phyloP scores from a whole-genome alignment of 2,888 invertebrate species.

The Rhimphoctona megacephalus region DNA sequence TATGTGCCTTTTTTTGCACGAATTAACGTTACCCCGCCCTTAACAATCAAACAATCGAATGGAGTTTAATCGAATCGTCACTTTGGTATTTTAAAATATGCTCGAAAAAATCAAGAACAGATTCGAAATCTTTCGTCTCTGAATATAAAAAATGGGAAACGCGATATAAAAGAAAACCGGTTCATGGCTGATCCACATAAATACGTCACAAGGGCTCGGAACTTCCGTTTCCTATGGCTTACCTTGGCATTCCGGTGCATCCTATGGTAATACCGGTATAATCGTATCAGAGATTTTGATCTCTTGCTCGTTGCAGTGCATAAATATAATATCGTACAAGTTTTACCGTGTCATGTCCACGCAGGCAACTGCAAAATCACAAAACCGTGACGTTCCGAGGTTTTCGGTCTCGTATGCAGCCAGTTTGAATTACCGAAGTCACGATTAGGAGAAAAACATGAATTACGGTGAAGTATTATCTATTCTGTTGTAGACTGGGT shows the following conservation, averaged over 20 bases:
- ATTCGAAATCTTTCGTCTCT: constrained; percentile 6
- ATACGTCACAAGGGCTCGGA: constrained; percentile 68
- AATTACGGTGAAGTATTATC: constrained; percentile 7
- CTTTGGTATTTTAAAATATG: neutral
- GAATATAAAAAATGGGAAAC: neutral
- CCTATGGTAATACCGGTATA: constrained; percentile 55
- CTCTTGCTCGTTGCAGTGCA: constrained; percentile 61
- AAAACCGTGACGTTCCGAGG: constrained; percentile 63
- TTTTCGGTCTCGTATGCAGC: constrained; percentile 17
- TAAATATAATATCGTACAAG: constrained; percentile 67
- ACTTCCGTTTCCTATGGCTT: constrained; percentile 72
- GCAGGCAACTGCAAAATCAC: constrained; percentile 41
- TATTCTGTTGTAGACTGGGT: neutral
- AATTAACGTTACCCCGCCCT: too few relatives aligned
- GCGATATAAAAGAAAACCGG: constrained; percentile 53
- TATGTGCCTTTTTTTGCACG: too few relatives aligned
- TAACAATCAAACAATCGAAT: neutral
- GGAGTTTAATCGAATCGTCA: neutral
- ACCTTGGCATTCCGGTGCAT: constrained; percentile 72
- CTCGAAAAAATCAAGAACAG: neutral
- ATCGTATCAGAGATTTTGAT: constrained; percentile 69
- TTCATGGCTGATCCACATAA: constrained; percentile 59
- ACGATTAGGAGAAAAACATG: constrained; percentile 16
- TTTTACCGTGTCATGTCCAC: constrained; percentile 26
- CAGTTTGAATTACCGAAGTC: constrained; percentile 11